Evolutionary conservation across 2,888 invertebrate species (phyloP), one percentile per base, ranked within the genome.

Genomic region (Tipula lateralis): DNA sequence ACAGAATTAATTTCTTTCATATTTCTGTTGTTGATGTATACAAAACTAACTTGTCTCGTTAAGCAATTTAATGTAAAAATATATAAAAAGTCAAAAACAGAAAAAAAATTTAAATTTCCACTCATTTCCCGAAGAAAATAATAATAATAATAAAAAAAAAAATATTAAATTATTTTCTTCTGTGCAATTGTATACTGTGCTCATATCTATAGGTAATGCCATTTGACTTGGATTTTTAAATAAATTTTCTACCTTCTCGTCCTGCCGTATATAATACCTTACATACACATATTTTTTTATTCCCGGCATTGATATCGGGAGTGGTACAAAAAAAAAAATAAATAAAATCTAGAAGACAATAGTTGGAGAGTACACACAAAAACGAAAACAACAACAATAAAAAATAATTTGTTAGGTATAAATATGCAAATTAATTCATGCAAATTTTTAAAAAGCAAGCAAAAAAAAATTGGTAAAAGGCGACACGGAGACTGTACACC

Each of bases 351-450:
- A 24, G 66, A 66, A 66, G 66, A 66, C 66, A 66, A 66, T 66
- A 66, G 66, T 66, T n/a, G n/a, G n/a, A n/a, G n/a, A 9, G 66
- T 66, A 24, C 24, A 66, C 12, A 66, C 36, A 50, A 50, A 50
- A 50, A 36, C 2, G 24, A 24, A 66, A 66, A 66, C 66, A 66
- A 24, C 66, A 66, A 66, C 66, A 66, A 66, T 66, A 82, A 82
- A 80, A 30, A 29, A 82, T 29, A 82, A 82, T 82, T 82, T 29
- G 29, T 30, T 82, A 82, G 82, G 82, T 82, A 82, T 82, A 82
- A 82, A 82, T 82, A 82, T 82, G 82, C 82, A 82, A 82, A 82
- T 82, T 82, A 82, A 82, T 82, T 82, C 82, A 82, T 82, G 82
- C 82, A 82, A 82, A 82, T 82, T 82, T 82, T 82, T 30, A 82